Evolutionary conservation across 2,113 vertebrate species (phyloP).

Genomic region (Chamaea fasciata): DNA sequence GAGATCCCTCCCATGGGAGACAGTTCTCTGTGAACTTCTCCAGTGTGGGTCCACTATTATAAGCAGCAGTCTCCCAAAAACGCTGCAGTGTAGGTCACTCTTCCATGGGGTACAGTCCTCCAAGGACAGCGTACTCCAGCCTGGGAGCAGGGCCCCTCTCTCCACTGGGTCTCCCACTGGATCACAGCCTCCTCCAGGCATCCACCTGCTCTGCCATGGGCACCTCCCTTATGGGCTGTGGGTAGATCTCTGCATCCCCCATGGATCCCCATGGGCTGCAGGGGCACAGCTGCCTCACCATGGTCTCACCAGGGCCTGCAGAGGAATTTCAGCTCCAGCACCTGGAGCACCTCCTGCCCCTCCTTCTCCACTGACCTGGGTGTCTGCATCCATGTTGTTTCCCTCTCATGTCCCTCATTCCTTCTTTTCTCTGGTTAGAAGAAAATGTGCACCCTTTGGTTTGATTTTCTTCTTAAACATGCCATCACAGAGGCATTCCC

Average conservation of each 20-base stretch:
- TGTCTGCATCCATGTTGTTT: not conserved
- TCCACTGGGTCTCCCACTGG: not conserved
- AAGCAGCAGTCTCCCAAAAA: not conserved
- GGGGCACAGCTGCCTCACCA: not conserved
- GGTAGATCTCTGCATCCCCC: not conserved
- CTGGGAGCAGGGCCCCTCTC: not conserved
- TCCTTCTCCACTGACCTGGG: not conserved
- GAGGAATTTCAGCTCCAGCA: accelerated
- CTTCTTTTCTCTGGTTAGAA: not conserved
- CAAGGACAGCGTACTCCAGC: too few relatives aligned
- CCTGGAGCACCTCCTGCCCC: not conserved
- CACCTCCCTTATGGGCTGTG: not conserved
- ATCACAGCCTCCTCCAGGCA: not conserved
- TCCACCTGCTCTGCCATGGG: accelerated
- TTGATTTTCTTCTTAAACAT: not conserved
- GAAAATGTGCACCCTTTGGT: not conserved
- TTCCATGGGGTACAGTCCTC: not conserved
- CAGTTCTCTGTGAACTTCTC: too few relatives aligned
- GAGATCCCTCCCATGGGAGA: accelerated
- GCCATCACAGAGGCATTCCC: not conserved
- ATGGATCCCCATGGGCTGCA: not conserved
- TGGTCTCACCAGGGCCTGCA: not conserved
- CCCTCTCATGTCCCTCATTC: not conserved
- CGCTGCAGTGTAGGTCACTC: accelerated
- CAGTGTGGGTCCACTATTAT: accelerated